Percentiles rank a stretch among this genome's conserved stretches.
These are phyloP conservation scores for Drosophila jambulina DNA, from an alignment of 1,140 invertebrate species.

Conservation along the genomic window DNA sequence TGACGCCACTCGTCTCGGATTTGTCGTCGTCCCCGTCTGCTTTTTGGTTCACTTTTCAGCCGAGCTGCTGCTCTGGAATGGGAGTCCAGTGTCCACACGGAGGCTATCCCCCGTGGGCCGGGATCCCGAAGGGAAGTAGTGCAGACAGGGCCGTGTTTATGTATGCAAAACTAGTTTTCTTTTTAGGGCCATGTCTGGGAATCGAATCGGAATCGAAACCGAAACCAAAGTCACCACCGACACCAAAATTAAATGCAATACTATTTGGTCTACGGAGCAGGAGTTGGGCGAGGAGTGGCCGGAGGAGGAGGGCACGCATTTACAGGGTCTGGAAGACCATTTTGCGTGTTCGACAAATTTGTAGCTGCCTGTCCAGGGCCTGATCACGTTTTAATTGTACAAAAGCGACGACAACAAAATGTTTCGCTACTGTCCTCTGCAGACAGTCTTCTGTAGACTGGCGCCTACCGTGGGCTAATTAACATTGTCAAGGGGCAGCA, in stretches of 20 bases:
- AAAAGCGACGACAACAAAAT: constrained; percentile 70
- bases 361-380: constrained; percentile 72
- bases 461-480: constrained; percentile 77
- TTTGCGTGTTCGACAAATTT: constrained; percentile 84
- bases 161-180: constrained; percentile 82
- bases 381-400: constrained; percentile 84
- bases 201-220: constrained; percentile 58
- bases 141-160: constrained; percentile 72
- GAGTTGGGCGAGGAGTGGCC: not conserved
- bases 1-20: constrained; percentile 75
- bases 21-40: constrained; percentile 40
- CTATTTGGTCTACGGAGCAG: constrained; percentile 38
- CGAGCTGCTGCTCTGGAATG: constrained; percentile 10
- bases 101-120: not conserved
- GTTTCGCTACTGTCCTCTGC: constrained; percentile 52
- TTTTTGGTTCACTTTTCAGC: constrained; percentile 31
- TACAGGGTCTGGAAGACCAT: constrained; percentile 67
- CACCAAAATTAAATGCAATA: constrained; percentile 73
- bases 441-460: constrained; percentile 61
- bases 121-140: constrained; percentile 72
- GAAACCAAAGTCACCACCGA: constrained; percentile 47
- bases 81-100: constrained; percentile 16
- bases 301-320: constrained; percentile 57
- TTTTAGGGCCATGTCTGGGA: constrained; percentile 82
- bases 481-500: constrained; percentile 48